Conservation (phyloP, 2,888 invertebrate genomes). For the Autographa gamma region DNA sequence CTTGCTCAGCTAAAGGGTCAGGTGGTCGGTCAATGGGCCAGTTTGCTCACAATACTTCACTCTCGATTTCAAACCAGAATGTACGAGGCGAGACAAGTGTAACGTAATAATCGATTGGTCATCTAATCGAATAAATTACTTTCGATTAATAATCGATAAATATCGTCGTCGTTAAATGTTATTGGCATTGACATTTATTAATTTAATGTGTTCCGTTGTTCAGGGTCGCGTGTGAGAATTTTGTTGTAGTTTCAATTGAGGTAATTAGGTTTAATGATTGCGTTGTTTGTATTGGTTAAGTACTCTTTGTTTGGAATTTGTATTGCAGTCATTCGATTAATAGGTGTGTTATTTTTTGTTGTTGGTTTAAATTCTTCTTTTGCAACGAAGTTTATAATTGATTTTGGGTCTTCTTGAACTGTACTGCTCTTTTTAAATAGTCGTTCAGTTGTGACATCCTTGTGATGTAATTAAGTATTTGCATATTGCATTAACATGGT, state of each 20-base stretch:
- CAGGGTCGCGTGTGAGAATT: constrained; percentile 30
- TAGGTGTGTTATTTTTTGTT: not conserved
- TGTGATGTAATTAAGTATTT: not conserved
- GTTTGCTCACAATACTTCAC: constrained; percentile 67
- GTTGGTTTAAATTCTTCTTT: not conserved
- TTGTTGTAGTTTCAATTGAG: constrained; percentile 23
- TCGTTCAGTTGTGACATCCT: not conserved
- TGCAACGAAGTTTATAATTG: not conserved
- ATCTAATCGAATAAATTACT: constrained; percentile 8
- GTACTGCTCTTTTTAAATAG: not conserved
- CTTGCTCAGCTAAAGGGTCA: constrained; percentile 79
- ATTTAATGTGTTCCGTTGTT: constrained; percentile 41
- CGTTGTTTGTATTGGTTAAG: constrained; percentile 12
- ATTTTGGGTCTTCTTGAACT: no score
- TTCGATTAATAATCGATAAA: constrained; percentile 13
- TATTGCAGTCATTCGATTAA: not conserved
- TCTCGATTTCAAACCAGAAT: constrained; percentile 73
- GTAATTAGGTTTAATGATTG: constrained; percentile 24
- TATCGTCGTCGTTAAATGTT: constrained; percentile 13
- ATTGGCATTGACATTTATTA: constrained; percentile 44
- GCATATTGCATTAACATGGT: not conserved
- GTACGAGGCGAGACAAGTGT: constrained; percentile 16
- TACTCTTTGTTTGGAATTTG: not conserved
- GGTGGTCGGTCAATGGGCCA: constrained; percentile 79
- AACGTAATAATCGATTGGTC: constrained; percentile 18